These are phyloP conservation scores for Archips crataeganus DNA, from an alignment of 2,888 invertebrate genomes.

Conservation along the genomic window DNA sequence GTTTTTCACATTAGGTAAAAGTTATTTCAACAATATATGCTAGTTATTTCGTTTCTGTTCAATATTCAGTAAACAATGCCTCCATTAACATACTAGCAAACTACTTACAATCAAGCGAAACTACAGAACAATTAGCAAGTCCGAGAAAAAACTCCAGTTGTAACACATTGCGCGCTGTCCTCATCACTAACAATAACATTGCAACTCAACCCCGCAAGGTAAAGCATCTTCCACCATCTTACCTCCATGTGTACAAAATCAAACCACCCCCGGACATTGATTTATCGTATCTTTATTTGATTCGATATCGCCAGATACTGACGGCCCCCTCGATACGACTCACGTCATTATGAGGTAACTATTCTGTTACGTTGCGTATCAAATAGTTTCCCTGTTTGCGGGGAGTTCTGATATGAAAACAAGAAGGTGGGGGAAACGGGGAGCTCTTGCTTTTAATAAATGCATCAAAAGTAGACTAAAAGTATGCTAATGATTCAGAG, in stretches of 20 bases:
- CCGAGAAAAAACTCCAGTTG: no score
- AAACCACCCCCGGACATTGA: constrained; percentile 73
- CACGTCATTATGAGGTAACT: constrained; percentile 42
- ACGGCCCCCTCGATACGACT: constrained; percentile 29
- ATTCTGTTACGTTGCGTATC: constrained; percentile 35
- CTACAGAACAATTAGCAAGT: no score
- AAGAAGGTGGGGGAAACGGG: constrained; percentile 10
- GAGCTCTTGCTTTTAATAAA: not conserved
- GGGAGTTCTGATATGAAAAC: constrained; percentile 18
- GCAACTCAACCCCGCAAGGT: not conserved
- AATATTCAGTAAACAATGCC: no score
- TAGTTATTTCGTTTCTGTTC: no score
- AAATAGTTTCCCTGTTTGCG: constrained; percentile 19
- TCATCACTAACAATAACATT: not conserved
- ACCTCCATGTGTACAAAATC: not conserved
- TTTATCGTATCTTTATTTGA: constrained; percentile 83
- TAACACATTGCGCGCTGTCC: not conserved
- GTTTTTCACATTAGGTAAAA: not conserved
- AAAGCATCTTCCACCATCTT: not conserved
- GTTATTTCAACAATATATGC: no score
- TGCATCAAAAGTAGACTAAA: no score
- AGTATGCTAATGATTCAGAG: no score
- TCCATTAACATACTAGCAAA: no score
- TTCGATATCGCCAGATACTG: constrained; percentile 81
- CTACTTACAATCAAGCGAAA: no score